These are phyloP conservation scores for Kryphioiulus occultus DNA, from an alignment of 2,888 invertebrate genomes.

Conservation along the genomic window DNA sequence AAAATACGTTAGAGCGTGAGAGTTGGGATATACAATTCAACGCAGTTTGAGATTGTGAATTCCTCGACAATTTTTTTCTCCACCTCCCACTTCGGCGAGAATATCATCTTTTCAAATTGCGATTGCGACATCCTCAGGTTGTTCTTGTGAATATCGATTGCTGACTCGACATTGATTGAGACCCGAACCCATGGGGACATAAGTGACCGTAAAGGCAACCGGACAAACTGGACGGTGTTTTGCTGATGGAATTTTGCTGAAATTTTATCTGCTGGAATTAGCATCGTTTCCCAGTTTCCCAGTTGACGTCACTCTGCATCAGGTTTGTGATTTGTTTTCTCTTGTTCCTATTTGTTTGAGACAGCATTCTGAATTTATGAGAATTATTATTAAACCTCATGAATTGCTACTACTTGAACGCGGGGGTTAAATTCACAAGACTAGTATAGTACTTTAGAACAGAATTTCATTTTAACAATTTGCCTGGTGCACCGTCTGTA, in stretches of 20 bases:
- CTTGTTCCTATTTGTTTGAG: not conserved
- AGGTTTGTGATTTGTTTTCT: not conserved
- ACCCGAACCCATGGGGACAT: not conserved
- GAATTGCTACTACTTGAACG: too few relatives aligned
- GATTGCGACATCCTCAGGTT: not conserved
- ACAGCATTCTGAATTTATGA: not conserved
- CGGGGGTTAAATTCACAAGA: too few relatives aligned
- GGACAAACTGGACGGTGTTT: not conserved
- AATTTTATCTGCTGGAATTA: too few relatives aligned
- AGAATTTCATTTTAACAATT: too few relatives aligned
- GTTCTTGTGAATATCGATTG: not conserved
- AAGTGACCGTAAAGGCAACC: not conserved
- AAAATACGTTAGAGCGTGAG: slow-evolving; percentile 12
- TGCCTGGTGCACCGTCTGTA: too few relatives aligned
- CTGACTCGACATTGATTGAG: not conserved
- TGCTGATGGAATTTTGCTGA: too few relatives aligned
- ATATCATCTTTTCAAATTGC: not conserved
- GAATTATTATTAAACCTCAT: too few relatives aligned
- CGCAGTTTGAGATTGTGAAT: slow-evolving; percentile 17
- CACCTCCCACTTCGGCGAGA: not conserved
- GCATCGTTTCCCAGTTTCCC: too few relatives aligned
- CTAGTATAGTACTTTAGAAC: too few relatives aligned
- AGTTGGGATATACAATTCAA: slow-evolving; percentile 25
- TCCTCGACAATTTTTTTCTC: not conserved
- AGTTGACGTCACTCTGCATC: not conserved